Evolutionary conservation across 2,888 invertebrate species (phyloP), one percentile per base, ranked within the genome.

Genomic region (Pheosia tremula): DNA sequence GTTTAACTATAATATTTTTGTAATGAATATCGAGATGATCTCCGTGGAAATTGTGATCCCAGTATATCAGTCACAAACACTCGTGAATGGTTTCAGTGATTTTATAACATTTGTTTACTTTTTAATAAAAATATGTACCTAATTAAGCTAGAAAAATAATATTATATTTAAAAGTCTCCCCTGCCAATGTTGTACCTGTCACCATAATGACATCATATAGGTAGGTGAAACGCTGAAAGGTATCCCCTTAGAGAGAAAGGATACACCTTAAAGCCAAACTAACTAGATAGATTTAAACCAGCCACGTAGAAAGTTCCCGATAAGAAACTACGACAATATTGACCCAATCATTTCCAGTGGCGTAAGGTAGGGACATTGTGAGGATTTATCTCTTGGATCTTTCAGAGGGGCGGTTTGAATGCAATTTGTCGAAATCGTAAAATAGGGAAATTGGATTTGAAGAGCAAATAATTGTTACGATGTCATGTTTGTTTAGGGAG

Each of bases 361-460:
- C 39, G 8, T 64, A 60, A 67, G 65, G 64, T 67, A 60, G 56
- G 49, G 63, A 66, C 63, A 65, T 67, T 63, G 67, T 67, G 66
- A 62, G 67, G 68, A 68, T 69, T 68, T 75, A 77, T 78, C 71
- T 58, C 56, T 41, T 66, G 63, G 59, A 68, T 73, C 73, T 74
- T 64, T 61, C 71, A 67, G 61, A 66, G 71, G 72, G 69, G 70
- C 62, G 67, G 71, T 57, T 75, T 72, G 75, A 73, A 81, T 79
- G 71, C 75, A 78, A 82, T 83, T 82, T 80, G 77, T 75, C 76
- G 71, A 64, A 71, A 63, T 77, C 75, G 76, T 78, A 71, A 75
- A 81, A 78, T 72, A 76, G 69, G 66, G 69, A 74, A 81, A 74
- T 78, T 73, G 68, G 68, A 70, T 71, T 75, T 62, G 36, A 55